Evolutionary conservation across 2,888 invertebrate genomes (phyloP), one percentile per base, ranked within the genome.

Genomic region (Clostera curtula): DNA sequence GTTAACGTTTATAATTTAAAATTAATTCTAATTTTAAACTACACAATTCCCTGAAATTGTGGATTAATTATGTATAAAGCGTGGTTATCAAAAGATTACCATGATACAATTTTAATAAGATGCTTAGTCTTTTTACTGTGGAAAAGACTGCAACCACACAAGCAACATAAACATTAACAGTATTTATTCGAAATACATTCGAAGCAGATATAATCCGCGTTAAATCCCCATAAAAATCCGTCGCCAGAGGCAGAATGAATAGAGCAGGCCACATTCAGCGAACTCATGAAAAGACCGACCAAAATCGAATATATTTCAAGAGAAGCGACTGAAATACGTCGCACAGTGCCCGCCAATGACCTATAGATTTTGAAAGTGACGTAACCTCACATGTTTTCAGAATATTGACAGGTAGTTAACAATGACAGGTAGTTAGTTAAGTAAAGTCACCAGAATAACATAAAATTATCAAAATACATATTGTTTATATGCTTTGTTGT

Each of bases 221-320:
- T 73, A 69, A 74, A 69, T 60, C 62, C 56, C 64, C 68, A 72
- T 76, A 74, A 76, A 77, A 68, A 69, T 71, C 63, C 65, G 50
- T 52, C 62, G 66, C 53, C 60, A 60, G 57, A 56, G 50, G 51
- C 56, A 58, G 60, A 67, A 75, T 76, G 76, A 75, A 77, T 75
- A 71, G 74, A 74, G 58, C 66, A 65, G 70, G 57, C 67, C 66
- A 64, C 73, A 74, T 75, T 71, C 73, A 74, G 57, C 53, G 56
- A 64, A 63, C 68, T 70, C 69, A 68, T 74, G 76, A 76, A 77
- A 75, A 74, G 76, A 75, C 61, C 70, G 56, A 74, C 72, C 71
- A 65, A 73, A 73, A 73, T 62, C 68, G 69, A 72, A 76, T 75
- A 73, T 68, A 73, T 74, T 72, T 57, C 49, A 43, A 48, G 49